These are phyloP conservation scores for Caenorhabditis zanzibari DNA, from an alignment of 2,888 invertebrate species.

Conservation along the genomic window DNA sequence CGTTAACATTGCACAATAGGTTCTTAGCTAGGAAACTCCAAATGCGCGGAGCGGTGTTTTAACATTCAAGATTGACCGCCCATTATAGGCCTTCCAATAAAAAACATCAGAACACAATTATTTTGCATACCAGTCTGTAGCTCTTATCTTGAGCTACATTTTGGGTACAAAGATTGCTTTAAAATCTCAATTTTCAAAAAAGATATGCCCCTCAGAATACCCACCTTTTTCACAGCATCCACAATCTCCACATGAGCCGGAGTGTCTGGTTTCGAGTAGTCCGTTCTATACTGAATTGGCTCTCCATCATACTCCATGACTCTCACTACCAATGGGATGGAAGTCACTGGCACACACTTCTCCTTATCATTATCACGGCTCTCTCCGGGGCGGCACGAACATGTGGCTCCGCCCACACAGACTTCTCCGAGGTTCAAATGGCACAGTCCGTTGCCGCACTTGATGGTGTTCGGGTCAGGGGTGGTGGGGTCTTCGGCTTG, in stretches of 20 bases:
- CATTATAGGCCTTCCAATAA: too few relatives aligned
- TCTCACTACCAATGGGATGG: constrained; percentile 77
- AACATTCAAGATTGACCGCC: too few relatives aligned
- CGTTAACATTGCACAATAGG: too few relatives aligned
- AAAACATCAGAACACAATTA: too few relatives aligned
- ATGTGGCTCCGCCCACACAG: constrained; percentile 79
- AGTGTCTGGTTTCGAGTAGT: constrained; percentile 78
- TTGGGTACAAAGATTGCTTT: too few relatives aligned
- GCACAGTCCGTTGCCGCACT: constrained; percentile 73
- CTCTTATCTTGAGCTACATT: too few relatives aligned
- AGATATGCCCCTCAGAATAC: too few relatives aligned
- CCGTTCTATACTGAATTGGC: constrained; percentile 75
- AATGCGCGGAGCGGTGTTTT: too few relatives aligned
- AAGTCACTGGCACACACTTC: constrained; percentile 74
- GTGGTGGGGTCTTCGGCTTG: constrained; percentile 68
- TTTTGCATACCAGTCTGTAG: too few relatives aligned
- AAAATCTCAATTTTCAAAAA: too few relatives aligned
- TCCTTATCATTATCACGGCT: constrained; percentile 67
- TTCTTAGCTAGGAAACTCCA: too few relatives aligned
- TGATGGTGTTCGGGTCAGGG: constrained; percentile 70
- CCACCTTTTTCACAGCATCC: constrained; percentile 65
- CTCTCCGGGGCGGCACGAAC: constrained; percentile 77
- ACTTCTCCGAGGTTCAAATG: constrained; percentile 72
- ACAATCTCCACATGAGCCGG: constrained; percentile 78
- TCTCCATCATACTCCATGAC: constrained; percentile 73